Evolutionary conservation across 64 coral and sea anemone species (phyloP).

Genomic region (Acropora yongei): DNA sequence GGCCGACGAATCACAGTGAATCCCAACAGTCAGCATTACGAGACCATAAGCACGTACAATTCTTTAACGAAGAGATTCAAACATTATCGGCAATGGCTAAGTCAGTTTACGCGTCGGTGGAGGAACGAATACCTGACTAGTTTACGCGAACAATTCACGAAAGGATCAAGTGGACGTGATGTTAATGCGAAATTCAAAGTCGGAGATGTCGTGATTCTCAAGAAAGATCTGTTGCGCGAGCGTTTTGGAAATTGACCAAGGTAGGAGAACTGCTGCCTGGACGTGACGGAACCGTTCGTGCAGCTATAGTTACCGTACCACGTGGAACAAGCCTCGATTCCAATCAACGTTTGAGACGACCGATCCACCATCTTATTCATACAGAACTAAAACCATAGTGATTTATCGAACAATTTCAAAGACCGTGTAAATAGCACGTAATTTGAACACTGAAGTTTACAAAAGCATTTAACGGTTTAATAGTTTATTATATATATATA

Average conservation of each 20-base stretch:
- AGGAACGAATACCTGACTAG: too few species aligned
- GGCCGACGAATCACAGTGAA: too few species aligned
- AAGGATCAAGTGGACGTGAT: too few species aligned
- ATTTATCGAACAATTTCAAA: not conserved
- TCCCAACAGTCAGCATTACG: too few species aligned
- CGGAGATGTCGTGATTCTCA: not conserved
- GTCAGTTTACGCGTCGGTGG: too few species aligned
- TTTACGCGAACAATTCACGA: too few species aligned
- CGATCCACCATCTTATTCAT: constrained; percentile 42
- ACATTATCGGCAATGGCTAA: too few species aligned
- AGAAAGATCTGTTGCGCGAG: not conserved
- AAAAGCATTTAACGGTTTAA: not conserved
- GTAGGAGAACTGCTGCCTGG: constrained; percentile 29
- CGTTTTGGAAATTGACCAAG: constrained; percentile 43
- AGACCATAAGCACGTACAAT: too few species aligned
- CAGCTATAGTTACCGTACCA: constrained; percentile 2
- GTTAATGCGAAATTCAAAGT: too few species aligned
- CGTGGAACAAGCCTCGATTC: not conserved
- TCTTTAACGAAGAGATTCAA: too few species aligned
- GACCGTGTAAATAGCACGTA: not conserved
- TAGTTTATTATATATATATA: too few species aligned
- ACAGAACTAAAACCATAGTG: constrained; percentile 35
- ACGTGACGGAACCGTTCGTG: not conserved
- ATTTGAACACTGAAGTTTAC: not conserved
- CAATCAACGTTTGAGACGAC: constrained; percentile 37